Base-by-base conservation (phyloP, 2,888 invertebrate genomes). In the Phanerotoma sp. region DNA sequence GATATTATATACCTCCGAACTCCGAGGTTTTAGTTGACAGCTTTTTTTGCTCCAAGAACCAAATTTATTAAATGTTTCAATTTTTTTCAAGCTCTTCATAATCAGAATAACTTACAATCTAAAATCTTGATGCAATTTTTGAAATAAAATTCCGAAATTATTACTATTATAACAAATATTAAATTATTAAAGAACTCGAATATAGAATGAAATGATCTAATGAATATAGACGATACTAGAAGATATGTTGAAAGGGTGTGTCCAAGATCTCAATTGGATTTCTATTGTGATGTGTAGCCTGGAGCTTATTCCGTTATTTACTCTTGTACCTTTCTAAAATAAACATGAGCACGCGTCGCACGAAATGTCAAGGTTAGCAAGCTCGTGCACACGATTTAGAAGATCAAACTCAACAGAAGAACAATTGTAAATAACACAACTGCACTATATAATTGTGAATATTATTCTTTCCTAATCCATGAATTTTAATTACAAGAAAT, bases 331-430 rank as follows among this genome's bases (percentile, higher is more conserved):
- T 70, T 71, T 71, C 67, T 69, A 71, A 71, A 69, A 66, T 68
- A 67, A 66, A 60, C 65, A 58, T 57, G 60, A 56, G 45, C 51
- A 57, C 51, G 50, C 51, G 62, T 42, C 53, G 61, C 51, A 51
- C 57, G 47, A 71, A 71, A 70, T 71, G 70, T 71, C 71, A 71
- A 71, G 71, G 71, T 70, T 69, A 67, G 55, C 64, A 53, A 63
- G 64, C 53, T 50, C 55, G 46, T 52, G 44, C 38, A 54, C 40
- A 15, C 37, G 35, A 37, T 35, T 35, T 9, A 7, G 9, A 9
- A 18, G 7, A 4, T 16, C 18, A 38, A 38, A 38, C 16, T 16
- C 5, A 18, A 20, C 11, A 11, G 18, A 20, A 18, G 38, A 38
- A 11, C 38, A 18, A 38, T 38, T 20, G 20, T 20, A 16, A 38